phyloP scores from a whole-genome alignment of 2,888 invertebrate species.

The Diloba caeruleocephala region DNA sequence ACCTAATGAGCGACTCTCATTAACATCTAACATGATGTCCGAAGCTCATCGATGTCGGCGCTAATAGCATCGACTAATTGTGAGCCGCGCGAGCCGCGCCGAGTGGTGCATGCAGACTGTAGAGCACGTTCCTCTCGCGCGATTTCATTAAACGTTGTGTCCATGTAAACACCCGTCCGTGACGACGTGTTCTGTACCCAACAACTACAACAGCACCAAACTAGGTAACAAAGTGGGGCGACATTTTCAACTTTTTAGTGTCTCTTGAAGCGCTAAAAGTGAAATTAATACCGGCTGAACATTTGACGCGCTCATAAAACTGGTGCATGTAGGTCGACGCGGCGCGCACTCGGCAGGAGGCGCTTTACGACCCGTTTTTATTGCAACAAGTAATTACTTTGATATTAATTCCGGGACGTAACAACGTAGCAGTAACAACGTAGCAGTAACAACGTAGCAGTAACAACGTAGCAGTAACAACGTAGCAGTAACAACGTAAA shows the following conservation, averaged over 20 bases:
- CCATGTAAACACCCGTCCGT: constrained; percentile 1
- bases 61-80: constrained; percentile 29
- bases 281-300: constrained; percentile 22
- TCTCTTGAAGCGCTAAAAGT: constrained; percentile 2
- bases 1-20: constrained; percentile 2
- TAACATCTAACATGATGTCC: constrained; percentile 27
- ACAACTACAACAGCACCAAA: neutral
- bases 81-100: constrained; percentile 2
- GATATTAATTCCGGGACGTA: neutral
- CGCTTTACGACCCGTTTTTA: constrained; percentile 1
- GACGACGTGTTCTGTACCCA: constrained; percentile 11
- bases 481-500: too few species aligned
- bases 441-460: too few species aligned
- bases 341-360: neutral
- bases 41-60: constrained; percentile 15
- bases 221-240: neutral
- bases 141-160: constrained; percentile 11
- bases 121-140: constrained; percentile 6
- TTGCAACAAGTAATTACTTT: neutral
- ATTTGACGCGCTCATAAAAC: constrained; percentile 22
- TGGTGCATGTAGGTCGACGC: neutral
- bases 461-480: too few species aligned
- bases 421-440: too few species aligned
- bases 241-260: constrained; percentile 7
- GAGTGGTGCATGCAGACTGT: constrained; percentile 16